Base-by-base conservation (phyloP, 2,797 vertebrate genomes). In the Neoniphon sammara region DNA sequence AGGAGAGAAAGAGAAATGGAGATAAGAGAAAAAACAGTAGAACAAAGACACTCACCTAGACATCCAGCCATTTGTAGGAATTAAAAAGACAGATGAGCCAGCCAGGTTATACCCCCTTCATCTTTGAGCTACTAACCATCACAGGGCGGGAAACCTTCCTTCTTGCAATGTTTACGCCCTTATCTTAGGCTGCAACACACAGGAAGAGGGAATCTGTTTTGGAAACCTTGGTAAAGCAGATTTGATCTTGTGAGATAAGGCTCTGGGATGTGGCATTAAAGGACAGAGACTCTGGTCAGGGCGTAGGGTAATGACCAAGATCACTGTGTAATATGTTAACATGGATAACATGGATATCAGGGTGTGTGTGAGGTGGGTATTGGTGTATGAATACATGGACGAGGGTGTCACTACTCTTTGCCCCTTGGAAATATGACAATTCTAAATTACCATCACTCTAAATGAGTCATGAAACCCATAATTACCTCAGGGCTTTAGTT, bases 71-170 rank as follows among this genome's bases (percentile, higher is more conserved):
- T 87, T 84, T 85, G 90, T 91, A 91, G 88, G 88, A 92, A 92
- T 94, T 85, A 93, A 94, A 92, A 87, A 85, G 85, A 88, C 85
- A 25, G 84, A 87, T 78, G 83, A 84, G 73, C 47, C 73, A 46
- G 66, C 76, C 46, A 44, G 69, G 80, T 70, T 84, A 82, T 71
- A 82, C 58, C 73, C 56, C 77, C 68, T 77, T 87, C 71, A 85
- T 84, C 80, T 55, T 70, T 36, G 54, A 82, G 82, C 73, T 82
- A 71, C 53, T 20, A 65, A 77, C 64, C 71, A 56, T 80, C 73
- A 78, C 77, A 65, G 54, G 58, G 34, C 46, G 52, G 67, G 76
- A 76, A 82, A 25, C 78, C 75, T 69, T 66, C 70, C 55, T 9
- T 55, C 42, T 18, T 3, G 0, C 34, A 55, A n/a, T 10, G 1